Percentiles rank a stretch among this genome's conserved stretches.
Conservation (phyloP, 2,113 vertebrate species). For the Naja naja region DNA sequence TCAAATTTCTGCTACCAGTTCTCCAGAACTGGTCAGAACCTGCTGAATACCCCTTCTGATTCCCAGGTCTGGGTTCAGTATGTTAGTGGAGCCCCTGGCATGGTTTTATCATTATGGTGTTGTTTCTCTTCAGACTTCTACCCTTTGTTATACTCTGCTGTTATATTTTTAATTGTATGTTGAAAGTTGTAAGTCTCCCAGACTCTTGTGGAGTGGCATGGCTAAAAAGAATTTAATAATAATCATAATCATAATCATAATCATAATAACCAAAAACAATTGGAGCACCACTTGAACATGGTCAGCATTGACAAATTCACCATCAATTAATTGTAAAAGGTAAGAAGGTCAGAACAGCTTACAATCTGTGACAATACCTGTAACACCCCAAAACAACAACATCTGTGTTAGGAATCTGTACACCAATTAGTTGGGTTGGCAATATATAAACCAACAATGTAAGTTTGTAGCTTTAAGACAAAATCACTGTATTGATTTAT, state of each 20-base stretch:
- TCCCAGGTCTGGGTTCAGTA: neutral
- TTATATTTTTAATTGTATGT: neutral
- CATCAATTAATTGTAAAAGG: neutral
- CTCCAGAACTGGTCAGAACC: too few relatives aligned
- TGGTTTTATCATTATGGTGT: neutral
- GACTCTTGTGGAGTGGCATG: neutral
- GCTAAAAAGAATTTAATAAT: neutral
- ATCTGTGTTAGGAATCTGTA: too few relatives aligned
- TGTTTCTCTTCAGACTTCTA: neutral
- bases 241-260: too few relatives aligned
- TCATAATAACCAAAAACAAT: neutral
- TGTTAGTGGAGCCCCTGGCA: neutral
- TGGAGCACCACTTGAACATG: neutral
- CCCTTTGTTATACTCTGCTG: neutral
- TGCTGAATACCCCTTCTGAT: too few relatives aligned
- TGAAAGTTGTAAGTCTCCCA: neutral
- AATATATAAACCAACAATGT: too few relatives aligned
- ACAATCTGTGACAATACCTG: neutral
- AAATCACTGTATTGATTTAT: too few relatives aligned
- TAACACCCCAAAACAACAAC: neutral
- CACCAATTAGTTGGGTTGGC: too few relatives aligned
- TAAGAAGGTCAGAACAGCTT: neutral
- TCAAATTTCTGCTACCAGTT: too few relatives aligned
- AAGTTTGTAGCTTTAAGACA: too few relatives aligned
- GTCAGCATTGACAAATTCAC: neutral